Percentiles rank a stretch among this genome's conserved stretches.
Evolutionary conservation across 2,888 invertebrate genomes (phyloP).

Genomic region (Trachelus tabidus): DNA sequence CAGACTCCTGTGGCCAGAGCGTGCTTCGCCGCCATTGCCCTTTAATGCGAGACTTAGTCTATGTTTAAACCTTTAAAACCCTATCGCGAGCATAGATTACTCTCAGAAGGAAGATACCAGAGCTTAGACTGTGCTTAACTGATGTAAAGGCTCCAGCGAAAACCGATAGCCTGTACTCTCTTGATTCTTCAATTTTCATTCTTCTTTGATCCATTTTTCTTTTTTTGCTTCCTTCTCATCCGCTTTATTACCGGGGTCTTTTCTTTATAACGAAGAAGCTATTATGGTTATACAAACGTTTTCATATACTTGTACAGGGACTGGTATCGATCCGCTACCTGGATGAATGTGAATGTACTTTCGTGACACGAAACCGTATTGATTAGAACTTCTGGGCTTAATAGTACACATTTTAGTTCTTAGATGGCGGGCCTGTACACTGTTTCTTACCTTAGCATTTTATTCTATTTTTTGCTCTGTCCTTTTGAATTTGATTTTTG

Average conservation of each 20-base stretch:
- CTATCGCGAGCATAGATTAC: neutral
- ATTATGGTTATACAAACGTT: neutral
- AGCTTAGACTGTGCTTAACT: neutral
- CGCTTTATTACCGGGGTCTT: neutral
- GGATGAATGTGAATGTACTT: neutral
- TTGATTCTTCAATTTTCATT: neutral
- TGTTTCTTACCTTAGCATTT: neutral
- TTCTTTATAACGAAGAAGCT: neutral
- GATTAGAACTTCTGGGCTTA: neutral
- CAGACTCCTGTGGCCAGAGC: slow-evolving; percentile 19
- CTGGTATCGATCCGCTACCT: neutral
- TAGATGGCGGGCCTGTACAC: neutral
- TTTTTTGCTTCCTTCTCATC: neutral
- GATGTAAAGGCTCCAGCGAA: neutral
- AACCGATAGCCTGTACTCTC: neutral
- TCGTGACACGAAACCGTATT: neutral
- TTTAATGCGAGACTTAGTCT: neutral
- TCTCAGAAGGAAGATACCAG: neutral
- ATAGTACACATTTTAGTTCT: neutral
- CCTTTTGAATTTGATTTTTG: neutral
- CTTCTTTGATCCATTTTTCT: neutral
- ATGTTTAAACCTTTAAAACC: neutral
- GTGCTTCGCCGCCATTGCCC: slow-evolving; percentile 4
- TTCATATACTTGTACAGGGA: neutral
- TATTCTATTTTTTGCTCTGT: neutral